These are phyloP conservation scores for Notothenia rossii DNA, from an alignment of 2,113 vertebrate genomes.

Conservation along the genomic window DNA sequence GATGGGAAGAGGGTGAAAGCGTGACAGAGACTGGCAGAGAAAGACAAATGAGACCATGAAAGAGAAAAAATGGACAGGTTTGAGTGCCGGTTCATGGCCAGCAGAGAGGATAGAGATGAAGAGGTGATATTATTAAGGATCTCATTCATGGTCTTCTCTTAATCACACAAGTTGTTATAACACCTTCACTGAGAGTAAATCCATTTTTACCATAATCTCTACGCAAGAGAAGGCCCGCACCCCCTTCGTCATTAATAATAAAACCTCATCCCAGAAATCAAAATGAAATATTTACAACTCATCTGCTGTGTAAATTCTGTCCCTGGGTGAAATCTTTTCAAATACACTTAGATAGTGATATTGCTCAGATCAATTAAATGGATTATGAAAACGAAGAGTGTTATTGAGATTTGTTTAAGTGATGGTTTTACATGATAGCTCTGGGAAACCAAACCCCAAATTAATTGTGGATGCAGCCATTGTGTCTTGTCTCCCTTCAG, in stretches of 20 bases:
- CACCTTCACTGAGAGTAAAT: conserved; percentile 54
- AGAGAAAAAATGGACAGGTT: conserved; percentile 51
- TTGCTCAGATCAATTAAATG: conserved; percentile 17
- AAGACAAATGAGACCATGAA: conserved; percentile 71
- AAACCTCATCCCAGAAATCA: conserved; percentile 62
- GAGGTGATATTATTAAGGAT: conserved; percentile 52
- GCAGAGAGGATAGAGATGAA: conserved; percentile 52
- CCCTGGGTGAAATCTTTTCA: conserved; percentile 47
- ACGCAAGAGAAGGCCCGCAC: conserved; percentile 27
- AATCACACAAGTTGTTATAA: conserved; percentile 52
- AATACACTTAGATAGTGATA: conserved; percentile 39
- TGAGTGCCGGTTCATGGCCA: conserved; percentile 48
- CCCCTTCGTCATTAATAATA: conserved; percentile 72
- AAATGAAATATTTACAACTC: conserved; percentile 72
- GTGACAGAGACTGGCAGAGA: conserved; percentile 75
- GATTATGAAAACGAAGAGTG: conserved; percentile 26
- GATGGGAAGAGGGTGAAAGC: conserved; percentile 61
- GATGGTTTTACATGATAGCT: conserved; percentile 41
- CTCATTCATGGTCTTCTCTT: conserved; percentile 58
- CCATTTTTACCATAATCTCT: conserved; percentile 61
- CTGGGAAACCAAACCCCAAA: conserved; percentile 20
- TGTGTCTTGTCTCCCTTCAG: conserved; percentile 43
- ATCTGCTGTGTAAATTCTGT: conserved; percentile 53
- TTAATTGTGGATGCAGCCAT: conserved; percentile 26
- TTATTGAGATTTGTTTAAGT: conserved; percentile 40